Evolutionary conservation across 2,888 invertebrate genomes (phyloP), one percentile per base, ranked within the genome.

Genomic region (Thera obeliscata): DNA sequence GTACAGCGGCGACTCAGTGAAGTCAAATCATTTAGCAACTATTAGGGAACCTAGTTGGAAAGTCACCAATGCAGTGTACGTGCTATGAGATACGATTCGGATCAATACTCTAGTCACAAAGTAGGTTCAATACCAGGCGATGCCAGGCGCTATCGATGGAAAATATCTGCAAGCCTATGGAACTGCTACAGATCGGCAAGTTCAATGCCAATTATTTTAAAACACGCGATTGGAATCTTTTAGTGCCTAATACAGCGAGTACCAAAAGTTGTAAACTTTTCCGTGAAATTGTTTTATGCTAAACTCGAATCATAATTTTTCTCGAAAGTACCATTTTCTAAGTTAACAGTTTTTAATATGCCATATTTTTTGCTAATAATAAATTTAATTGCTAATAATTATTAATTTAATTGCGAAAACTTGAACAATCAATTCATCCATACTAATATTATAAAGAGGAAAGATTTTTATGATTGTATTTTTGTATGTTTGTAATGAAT

Each of bases 151-250:
- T 9, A 38, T 55, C 55, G 35, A 48, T 48, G 9, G 57, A 38
- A 59, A 36, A 59, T 35, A 3, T 56, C 56, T 43, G 9, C n/a
- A 6, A 22, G n/a, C 49, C 49, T 56, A 1, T n/a, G 33, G 43
- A 46, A 36, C 38, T 12, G 48, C 33, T 33, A 11, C 41, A 0
- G 43, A 59, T 43, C 9, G 46, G 2, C 7, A 61, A 61, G 61
- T 61, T 61, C 61, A 55, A 61, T 55, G 61, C 55, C 55, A 61
- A 55, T 59, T n/a, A 49, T n/a, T 61, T 61, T 54, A 55, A 61
- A 61, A 46, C 61, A 61, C 61, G 61, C 61, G 35, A 61, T 33
- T 7, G 12, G 43, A 46, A 9, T 46, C 2, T 46, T 46, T 46
- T 46, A 1, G 9, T 46, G 9, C 9, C 2, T 46, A 46, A 8